Evolutionary conservation across 2,113 vertebrate species (phyloP).

Genomic region (Stictonetta naevosa): DNA sequence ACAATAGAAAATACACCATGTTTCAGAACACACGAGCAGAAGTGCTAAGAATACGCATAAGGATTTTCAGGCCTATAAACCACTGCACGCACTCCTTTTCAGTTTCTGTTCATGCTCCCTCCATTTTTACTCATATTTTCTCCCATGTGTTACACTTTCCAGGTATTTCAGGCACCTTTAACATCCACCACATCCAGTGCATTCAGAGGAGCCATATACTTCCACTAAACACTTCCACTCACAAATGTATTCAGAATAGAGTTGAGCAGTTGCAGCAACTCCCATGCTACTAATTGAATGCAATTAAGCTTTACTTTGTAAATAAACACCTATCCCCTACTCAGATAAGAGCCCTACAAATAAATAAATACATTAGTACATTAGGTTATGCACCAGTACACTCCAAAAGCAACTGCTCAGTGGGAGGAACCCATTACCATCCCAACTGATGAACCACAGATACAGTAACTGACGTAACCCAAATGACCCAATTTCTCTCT

Average conservation of each 20-base stretch:
- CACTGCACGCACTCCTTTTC: neutral
- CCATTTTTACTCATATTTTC: neutral
- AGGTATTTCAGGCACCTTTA: neutral
- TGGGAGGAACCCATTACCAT: neutral
- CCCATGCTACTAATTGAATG: rapidly evolving
- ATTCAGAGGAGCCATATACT: neutral
- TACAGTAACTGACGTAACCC: neutral
- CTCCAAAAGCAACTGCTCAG: neutral
- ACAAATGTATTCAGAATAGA: neutral
- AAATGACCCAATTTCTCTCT: neutral
- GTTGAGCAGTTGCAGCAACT: neutral
- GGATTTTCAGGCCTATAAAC: neutral
- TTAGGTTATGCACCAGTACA: neutral
- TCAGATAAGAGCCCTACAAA: neutral
- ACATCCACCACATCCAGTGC: neutral
- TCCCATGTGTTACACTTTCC: neutral
- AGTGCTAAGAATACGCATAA: neutral
- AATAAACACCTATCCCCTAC: neutral
- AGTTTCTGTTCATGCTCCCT: neutral
- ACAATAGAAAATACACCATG: neutral
- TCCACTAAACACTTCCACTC: neutral
- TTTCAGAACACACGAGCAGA: neutral
- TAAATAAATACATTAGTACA: neutral
- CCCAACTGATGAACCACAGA: neutral
- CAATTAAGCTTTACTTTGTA: neutral